Conservation (phyloP, 1,140 invertebrate genomes). For the Hyphantria cunea region DNA sequence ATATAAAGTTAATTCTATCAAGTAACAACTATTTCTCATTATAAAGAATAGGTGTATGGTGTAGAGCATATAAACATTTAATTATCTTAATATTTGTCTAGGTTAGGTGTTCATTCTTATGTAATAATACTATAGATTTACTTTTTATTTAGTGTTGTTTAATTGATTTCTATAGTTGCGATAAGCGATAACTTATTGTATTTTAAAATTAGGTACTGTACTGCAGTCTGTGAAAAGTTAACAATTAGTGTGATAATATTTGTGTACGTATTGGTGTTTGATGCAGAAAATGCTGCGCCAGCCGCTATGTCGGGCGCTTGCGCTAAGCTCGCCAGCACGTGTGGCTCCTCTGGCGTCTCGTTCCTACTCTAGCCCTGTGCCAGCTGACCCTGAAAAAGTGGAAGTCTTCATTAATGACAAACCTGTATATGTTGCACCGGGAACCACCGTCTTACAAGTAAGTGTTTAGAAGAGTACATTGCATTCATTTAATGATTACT, state of each 20-base stretch:
- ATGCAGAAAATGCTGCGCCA: slow-evolving; percentile 83
- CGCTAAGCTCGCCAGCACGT: slow-evolving; percentile 63
- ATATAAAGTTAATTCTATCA: slow-evolving; percentile 31
- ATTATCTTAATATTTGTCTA: slow-evolving; percentile 45
- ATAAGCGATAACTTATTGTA: neutral
- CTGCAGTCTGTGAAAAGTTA: neutral
- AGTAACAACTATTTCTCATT: neutral
- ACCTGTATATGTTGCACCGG: slow-evolving; percentile 95
- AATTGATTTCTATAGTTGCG: neutral
- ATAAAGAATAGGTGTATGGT: neutral
- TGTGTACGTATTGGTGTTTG: slow-evolving; percentile 42
- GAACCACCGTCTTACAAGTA: slow-evolving; percentile 98
- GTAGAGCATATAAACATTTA: neutral
- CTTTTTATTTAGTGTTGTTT: slow-evolving; percentile 36
- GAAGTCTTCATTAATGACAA: slow-evolving; percentile 99
- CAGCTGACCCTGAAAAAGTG: slow-evolving; percentile 89
- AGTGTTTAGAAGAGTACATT: slow-evolving; percentile 10
- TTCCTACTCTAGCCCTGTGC: slow-evolving; percentile 63
- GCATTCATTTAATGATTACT: no score
- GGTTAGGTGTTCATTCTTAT: slow-evolving; percentile 75
- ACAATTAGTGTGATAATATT: neutral
- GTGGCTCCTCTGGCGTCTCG: slow-evolving; percentile 68
- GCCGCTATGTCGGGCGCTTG: slow-evolving; percentile 80
- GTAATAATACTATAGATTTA: slow-evolving; percentile 69
- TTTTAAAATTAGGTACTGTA: neutral